Base-by-base conservation (phyloP, 2,113 vertebrate species). In the Xiphorhynchus elegans region DNA sequence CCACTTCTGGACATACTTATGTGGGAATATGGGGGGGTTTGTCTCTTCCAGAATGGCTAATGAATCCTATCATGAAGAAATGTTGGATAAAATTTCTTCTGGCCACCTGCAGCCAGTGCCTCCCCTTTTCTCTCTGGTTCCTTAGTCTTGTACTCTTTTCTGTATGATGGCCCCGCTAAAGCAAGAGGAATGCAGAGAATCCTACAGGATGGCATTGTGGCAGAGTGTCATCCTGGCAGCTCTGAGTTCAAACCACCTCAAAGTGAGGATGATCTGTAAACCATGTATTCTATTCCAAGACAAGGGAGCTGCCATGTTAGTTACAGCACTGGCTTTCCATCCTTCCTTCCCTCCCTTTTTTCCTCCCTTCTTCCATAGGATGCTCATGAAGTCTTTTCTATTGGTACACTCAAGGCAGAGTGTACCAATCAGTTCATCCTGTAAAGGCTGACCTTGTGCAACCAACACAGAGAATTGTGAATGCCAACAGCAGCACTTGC, bases 401-500 rank as follows among this genome's bases (percentile, higher is more conserved):
- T 26, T 42, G 12, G 31, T 56, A 29, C 7, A 3, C 35, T 63
- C 25, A 35, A 9, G 56, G 53, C 31, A 31, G 28, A 40, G 14
- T n/a, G n/a, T n/a, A n/a, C n/a, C n/a, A n/a, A 28, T 37, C 8
- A 17, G 5, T 72, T 70, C 47, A 18, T 53, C 21, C 52, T 72
- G 17, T 33, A 19, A 72, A 83, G 6, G 7, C 9, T 86, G 62
- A 25, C 31, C 28, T 58, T 0, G 0, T 77, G 19, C 63, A 63
- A 6, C 53, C 89, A 63, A 1, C 50, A 24, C 44, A 64, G 39
- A 64, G 62, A 68, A 46, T 5, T 23, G 33, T 44, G 35, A 68
- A 46, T 46, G 15, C 66, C 72, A 76, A 1, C 17, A 46, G 29
- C 2, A 2, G 25, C 35, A 10, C 60, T 55, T 59, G 28, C 20